Evolutionary conservation across 2,888 invertebrate species (phyloP), one percentile per base, ranked within the genome.

Genomic region (Microctonus aethiopoides): DNA sequence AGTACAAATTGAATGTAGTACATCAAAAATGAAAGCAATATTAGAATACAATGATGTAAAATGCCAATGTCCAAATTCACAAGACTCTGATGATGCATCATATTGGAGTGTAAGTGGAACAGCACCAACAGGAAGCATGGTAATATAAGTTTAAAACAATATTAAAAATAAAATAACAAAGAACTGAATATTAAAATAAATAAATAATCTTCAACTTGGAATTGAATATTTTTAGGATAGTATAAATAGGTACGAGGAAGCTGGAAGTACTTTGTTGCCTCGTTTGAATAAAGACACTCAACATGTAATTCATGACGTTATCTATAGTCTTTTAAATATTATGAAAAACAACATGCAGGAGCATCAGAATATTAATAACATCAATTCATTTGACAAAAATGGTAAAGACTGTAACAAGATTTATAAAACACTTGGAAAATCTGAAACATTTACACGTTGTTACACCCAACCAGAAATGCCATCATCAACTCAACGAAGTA

Each of bases 51-150:
- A 76, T 13, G 77, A 77, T 4, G 75, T 83, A 6, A 74, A 68
- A 13, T 84, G 85, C 64, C 77, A 77, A 16, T 85, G 84, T 74
- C 81, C 80, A 9, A 78, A 77, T 73, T 54, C 78, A 6, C 78
- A 78, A 54, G 78, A 78, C 26, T 71, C 79, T 5, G 79, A 79
- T 34, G 78, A 79, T 20, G 81, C 80, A 13, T 81, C 83, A 0
- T 79, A 84, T 60, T 84, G 84, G 85, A 83, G 81, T 60, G 76
- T 84, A 29, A 81, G 77, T 34, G 84, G 84, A 16, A 81, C 76
- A 3, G 83, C 76, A 16, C 82, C 80, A 7, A 69, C 59, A 16
- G 71, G 72, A 11, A 79, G 77, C 66, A 72, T 70, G 61, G 81
- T 81, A 76, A 67, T 57, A 7, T 7, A 65, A 9, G 32, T 51